phyloP scores from a whole-genome alignment of 2,113 vertebrate species.

The Petromus typicus region DNA sequence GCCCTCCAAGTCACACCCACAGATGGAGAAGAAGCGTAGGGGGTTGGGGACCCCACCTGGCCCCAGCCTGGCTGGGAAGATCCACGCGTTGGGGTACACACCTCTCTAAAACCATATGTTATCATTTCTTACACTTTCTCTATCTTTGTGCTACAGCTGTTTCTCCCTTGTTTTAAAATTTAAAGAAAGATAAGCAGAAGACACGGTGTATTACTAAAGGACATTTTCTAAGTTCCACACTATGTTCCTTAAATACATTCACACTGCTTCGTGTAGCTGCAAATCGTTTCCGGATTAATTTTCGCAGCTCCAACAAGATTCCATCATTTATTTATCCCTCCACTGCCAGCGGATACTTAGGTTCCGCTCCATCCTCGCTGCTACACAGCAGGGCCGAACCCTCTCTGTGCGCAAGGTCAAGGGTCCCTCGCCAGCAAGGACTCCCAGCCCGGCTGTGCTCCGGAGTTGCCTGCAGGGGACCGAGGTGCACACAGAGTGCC shows the following conservation, averaged over 20 bases:
- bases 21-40: not conserved
- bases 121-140: not conserved
- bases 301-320: fast-evolving
- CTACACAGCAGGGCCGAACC: fast-evolving
- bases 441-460: not conserved
- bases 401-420: no score
- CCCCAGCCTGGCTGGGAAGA: fast-evolving
- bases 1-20: fast-evolving
- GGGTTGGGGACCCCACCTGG: fast-evolving
- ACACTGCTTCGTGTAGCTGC: fast-evolving
- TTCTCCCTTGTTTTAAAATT: not conserved
- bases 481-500: not conserved
- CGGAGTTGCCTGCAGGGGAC: not conserved
- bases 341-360: fast-evolving
- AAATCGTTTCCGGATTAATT: no score
- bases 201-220: not conserved
- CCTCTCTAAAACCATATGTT: fast-evolving
- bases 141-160: not conserved
- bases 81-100: not conserved
- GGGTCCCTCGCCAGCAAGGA: no score
- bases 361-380: not conserved
- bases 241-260: not conserved
- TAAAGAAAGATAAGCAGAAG: not conserved
- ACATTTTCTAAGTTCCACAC: fast-evolving
- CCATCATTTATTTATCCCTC: fast-evolving